phyloP scores from a whole-genome alignment of 2,113 vertebrate species.

The Leptosomus discolor region DNA sequence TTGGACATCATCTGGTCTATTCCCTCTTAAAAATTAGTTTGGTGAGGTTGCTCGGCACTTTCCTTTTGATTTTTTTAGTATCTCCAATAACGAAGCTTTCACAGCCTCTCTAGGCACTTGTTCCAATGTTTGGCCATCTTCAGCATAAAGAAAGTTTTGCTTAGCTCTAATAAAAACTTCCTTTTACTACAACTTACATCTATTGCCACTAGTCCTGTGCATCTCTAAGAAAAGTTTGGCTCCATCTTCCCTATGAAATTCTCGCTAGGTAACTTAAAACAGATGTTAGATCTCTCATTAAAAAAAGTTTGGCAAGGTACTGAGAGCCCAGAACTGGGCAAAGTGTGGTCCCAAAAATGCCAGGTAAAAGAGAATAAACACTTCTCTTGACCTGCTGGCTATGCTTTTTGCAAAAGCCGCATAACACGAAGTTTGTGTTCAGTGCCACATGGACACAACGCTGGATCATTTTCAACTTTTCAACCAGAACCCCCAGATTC shows the following conservation, averaged over 20 bases:
- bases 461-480: background rate
- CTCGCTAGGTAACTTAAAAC: background rate
- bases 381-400: background rate
- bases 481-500: background rate
- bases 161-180: background rate
- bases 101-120: background rate
- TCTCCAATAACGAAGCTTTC: background rate
- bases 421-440: accelerated
- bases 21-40: background rate
- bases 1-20: background rate
- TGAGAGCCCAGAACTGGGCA: background rate
- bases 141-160: background rate
- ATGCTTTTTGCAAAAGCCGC: background rate
- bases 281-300: background rate
- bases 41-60: background rate
- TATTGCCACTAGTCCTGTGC: no score
- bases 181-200: background rate
- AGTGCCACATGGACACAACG: background rate
- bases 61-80: background rate
- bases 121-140: background rate
- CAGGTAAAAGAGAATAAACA: background rate
- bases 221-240: background rate
- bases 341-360: background rate
- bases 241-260: accelerated
- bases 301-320: background rate